These are phyloP conservation scores for Ellobius talpinus DNA, from an alignment of 2,113 vertebrate genomes.

Conservation along the genomic window DNA sequence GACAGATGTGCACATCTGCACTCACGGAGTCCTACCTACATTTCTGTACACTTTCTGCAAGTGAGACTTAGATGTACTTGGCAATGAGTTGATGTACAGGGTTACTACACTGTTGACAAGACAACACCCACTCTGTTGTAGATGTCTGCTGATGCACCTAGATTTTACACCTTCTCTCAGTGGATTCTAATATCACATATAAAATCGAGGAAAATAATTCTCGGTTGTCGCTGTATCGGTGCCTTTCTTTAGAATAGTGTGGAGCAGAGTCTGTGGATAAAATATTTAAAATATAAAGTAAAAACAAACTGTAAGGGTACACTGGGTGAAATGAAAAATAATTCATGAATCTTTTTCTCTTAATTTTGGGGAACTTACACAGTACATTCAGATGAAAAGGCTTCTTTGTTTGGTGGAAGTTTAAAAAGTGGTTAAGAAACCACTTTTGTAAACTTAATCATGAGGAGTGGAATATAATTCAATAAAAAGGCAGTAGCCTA, in stretches of 20 bases:
- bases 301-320: not conserved
- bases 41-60: not conserved
- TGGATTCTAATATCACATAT: not conserved
- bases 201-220: not conserved
- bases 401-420: not conserved
- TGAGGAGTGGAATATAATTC: not conserved
- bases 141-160: not conserved
- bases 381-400: not conserved
- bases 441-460: not conserved
- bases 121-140: not conserved
- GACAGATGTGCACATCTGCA: not conserved
- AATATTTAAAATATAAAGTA: slow-evolving; percentile 19
- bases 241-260: not conserved
- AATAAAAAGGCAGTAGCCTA: not conserved
- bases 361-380: not conserved
- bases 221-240: not conserved
- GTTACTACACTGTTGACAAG: not conserved
- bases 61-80: not conserved
- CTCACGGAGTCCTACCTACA: not conserved
- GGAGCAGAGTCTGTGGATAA: slow-evolving; percentile 12
- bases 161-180: not conserved
- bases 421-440: not conserved
- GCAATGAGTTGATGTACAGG: not conserved
- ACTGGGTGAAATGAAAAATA: not conserved
- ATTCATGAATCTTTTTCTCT: slow-evolving; percentile 1